Percentiles rank a stretch among this genome's conserved stretches.
Evolutionary conservation across 2,797 vertebrate genomes (phyloP).

Genomic region (Coluber constrictor): DNA sequence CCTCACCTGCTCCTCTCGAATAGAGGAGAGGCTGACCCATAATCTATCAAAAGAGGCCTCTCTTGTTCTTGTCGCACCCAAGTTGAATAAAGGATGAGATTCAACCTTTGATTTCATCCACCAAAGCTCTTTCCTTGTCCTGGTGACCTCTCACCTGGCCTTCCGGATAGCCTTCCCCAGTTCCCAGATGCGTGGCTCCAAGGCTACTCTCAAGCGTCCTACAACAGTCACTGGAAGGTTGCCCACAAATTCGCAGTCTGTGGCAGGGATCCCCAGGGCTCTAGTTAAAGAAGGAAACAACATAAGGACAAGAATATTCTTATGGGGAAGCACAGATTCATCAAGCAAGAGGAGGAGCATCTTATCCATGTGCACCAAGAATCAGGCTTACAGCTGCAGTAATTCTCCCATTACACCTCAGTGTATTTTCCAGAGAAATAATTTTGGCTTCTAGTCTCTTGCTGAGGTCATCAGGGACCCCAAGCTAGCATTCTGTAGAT

Average conservation of each 20-base stretch:
- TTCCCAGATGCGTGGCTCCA: constrained; percentile 78
- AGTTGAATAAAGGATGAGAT: not conserved
- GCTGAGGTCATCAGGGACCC: not conserved
- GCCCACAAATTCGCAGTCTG: constrained; percentile 83
- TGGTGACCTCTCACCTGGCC: constrained; percentile 67
- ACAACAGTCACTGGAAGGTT: constrained; percentile 77
- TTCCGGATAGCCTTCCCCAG: constrained; percentile 70
- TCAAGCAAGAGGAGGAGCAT: not conserved
- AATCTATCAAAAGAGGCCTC: not conserved
- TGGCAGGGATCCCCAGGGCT: constrained; percentile 79
- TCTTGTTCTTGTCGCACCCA: no score
- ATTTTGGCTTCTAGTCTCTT: not conserved
- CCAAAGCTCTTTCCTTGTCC: not conserved
- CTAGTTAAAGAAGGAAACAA: constrained; percentile 56
- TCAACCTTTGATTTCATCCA: not conserved
- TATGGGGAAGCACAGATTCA: no score
- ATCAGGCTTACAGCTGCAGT: not conserved
- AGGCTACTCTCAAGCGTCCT: constrained; percentile 76
- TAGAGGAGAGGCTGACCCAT: not conserved
- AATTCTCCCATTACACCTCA: no score
- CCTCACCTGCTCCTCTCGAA: not conserved
- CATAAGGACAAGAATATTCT: not conserved
- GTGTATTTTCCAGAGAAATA: not conserved
- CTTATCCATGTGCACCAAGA: not conserved
- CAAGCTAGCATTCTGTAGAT: no score